Conservation (phyloP, 2,797 vertebrate species). For the Spatula versicolor region DNA sequence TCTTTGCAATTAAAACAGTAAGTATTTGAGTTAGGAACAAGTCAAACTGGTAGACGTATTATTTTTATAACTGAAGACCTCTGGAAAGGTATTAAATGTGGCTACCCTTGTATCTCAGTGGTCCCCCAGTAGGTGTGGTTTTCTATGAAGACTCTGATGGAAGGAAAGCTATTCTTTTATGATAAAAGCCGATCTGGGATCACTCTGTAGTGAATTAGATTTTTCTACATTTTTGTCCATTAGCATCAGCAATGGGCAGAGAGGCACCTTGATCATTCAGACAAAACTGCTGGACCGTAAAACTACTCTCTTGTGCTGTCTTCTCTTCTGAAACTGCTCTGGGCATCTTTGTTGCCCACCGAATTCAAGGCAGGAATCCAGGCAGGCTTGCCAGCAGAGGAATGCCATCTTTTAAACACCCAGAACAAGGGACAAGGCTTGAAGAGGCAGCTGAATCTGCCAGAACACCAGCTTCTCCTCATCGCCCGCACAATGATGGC, state of each 20-base stretch:
- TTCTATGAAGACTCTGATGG: slow-evolving; percentile 1
- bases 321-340: slow-evolving; percentile 52
- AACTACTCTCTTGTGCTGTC: neutral
- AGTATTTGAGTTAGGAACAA: neutral
- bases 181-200: neutral
- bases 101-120: slow-evolving; percentile 31
- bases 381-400: slow-evolving; percentile 68
- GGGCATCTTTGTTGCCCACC: slow-evolving; percentile 51
- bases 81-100: neutral
- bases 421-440: slow-evolving; percentile 78
- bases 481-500: slow-evolving; percentile 70
- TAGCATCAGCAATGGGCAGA: slow-evolving; percentile 29
- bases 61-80: slow-evolving; percentile 5
- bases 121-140: neutral
- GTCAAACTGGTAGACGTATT: neutral
- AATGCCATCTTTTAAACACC: slow-evolving; percentile 77
- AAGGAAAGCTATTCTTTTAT: neutral
- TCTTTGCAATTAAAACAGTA: neutral
- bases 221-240: neutral
- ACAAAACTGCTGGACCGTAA: slow-evolving; percentile 43
- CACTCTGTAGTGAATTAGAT: neutral
- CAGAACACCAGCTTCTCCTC: slow-evolving; percentile 73
- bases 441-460: slow-evolving; percentile 75
- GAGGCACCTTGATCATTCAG: slow-evolving; percentile 37
- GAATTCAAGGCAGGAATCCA: slow-evolving; percentile 47